Evolutionary conservation across 2,113 vertebrate genomes (phyloP).

Genomic region (Cranoglanis bouderius): DNA sequence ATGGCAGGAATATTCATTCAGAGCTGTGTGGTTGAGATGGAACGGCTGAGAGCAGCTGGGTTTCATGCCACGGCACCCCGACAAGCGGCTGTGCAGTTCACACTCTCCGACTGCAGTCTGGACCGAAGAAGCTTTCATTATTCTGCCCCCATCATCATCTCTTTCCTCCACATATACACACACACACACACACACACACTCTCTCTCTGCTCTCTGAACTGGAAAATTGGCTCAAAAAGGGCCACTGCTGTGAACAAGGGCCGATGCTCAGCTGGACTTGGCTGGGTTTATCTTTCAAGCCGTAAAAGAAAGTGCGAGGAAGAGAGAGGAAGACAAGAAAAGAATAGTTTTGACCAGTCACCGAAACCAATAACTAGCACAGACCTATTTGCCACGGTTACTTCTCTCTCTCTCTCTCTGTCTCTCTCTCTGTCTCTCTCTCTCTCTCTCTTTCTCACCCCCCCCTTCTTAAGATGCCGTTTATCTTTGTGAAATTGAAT

Average conservation of each 20-base stretch:
- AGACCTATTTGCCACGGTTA: slow-evolving; percentile 72
- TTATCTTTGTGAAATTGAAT: slow-evolving; percentile 61
- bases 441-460: slow-evolving; percentile 37
- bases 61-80: slow-evolving; percentile 51
- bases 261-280: slow-evolving; percentile 77
- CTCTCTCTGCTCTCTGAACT: slow-evolving; percentile 79
- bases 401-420: slow-evolving; percentile 54
- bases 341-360: slow-evolving; percentile 81
- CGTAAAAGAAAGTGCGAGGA: slow-evolving; percentile 65
- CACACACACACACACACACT: slow-evolving; percentile 43
- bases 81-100: slow-evolving; percentile 52
- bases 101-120: slow-evolving; percentile 39
- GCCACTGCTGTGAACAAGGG: slow-evolving; percentile 80
- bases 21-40: slow-evolving; percentile 9
- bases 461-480: slow-evolving; percentile 45
- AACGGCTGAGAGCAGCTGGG: slow-evolving; percentile 43
- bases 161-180: slow-evolving; percentile 22
- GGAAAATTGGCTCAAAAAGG: slow-evolving; percentile 83
- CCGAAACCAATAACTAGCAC: slow-evolving; percentile 80
- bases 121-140: slow-evolving; percentile 51
- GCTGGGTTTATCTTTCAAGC: slow-evolving; percentile 78
- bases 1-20: slow-evolving; percentile 25
- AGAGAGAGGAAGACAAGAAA: slow-evolving; percentile 70
- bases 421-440: slow-evolving; percentile 18
- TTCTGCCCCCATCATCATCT: slow-evolving; percentile 53